Conservation (phyloP, 1,140 invertebrate species). For the Myzus persicae region DNA sequence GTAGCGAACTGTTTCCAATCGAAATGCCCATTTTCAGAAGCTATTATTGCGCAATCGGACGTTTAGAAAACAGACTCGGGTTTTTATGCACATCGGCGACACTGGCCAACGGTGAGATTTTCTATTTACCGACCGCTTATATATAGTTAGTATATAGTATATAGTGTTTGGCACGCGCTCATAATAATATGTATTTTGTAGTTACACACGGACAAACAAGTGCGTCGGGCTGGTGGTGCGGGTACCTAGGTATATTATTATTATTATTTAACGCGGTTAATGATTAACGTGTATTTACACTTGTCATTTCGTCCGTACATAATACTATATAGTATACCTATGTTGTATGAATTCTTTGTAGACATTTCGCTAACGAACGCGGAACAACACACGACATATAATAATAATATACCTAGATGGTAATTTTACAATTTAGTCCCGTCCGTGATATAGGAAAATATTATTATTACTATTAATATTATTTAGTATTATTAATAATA, state of each 20-base stretch:
- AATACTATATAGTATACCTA: not conserved
- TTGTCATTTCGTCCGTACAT: not conserved
- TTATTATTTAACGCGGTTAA: not conserved
- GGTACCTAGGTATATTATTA: not conserved
- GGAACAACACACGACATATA: not conserved
- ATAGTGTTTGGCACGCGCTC: not conserved
- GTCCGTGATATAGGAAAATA: not conserved
- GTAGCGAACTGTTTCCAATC: no score
- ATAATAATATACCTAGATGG: not conserved
- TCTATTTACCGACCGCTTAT: not conserved
- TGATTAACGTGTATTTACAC: conserved; percentile 13
- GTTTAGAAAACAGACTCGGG: not conserved
- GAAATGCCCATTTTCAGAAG: not conserved
- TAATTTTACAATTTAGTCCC: not conserved
- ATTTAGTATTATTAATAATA: no score
- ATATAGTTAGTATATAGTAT: no score
- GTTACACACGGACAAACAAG: not conserved
- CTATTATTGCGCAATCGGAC: not conserved
- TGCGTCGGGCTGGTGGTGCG: no score
- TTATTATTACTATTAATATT: no score
- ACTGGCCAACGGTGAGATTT: not conserved
- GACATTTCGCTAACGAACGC: not conserved
- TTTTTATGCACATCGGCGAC: not conserved
- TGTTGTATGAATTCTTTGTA: not conserved
- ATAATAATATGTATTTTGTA: conserved; percentile 4